These are phyloP conservation scores for Sebastes kiyomatsui DNA, from an alignment of 2,797 vertebrate species.

Conservation along the genomic window DNA sequence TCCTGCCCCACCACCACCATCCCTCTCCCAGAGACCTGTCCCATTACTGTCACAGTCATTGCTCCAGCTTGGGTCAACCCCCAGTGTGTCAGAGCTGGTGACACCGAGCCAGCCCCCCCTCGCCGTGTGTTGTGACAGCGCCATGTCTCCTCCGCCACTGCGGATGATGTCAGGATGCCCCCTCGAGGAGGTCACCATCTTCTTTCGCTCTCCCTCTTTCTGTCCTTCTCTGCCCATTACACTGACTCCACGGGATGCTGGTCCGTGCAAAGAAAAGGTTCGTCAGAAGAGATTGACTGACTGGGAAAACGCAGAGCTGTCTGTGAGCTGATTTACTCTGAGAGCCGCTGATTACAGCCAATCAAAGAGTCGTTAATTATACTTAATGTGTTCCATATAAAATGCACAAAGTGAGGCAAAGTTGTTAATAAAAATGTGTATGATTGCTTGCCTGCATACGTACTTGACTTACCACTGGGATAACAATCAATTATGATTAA, in stretches of 20 bases:
- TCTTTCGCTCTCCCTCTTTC: not conserved
- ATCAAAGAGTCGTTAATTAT: conserved; percentile 6
- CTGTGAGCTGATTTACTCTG: not conserved
- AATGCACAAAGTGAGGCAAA: not conserved
- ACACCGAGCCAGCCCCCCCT: conserved; percentile 33
- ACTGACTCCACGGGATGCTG: not conserved
- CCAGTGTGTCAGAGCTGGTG: conserved; percentile 55
- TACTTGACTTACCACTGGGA: not conserved
- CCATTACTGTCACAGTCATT: conserved; percentile 65
- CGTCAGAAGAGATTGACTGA: conserved; percentile 7
- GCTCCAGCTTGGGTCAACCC: conserved; percentile 58
- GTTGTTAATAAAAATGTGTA: not conserved
- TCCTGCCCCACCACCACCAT: not conserved
- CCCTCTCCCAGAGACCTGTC: conserved; percentile 40
- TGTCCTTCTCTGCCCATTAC: conserved; percentile 26
- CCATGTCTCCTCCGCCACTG: conserved; percentile 56
- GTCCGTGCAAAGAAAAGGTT: not conserved
- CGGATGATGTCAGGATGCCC: conserved; percentile 62
- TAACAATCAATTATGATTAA: not conserved
- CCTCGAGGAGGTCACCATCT: conserved; percentile 53
- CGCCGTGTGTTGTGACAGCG: conserved; percentile 61
- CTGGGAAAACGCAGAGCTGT: not conserved
- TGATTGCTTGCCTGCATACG: not conserved
- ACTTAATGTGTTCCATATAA: not conserved
- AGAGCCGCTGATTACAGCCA: conserved; percentile 10